Base-by-base conservation (phyloP, 2,888 invertebrate species). In the Alloplasta piceator region DNA sequence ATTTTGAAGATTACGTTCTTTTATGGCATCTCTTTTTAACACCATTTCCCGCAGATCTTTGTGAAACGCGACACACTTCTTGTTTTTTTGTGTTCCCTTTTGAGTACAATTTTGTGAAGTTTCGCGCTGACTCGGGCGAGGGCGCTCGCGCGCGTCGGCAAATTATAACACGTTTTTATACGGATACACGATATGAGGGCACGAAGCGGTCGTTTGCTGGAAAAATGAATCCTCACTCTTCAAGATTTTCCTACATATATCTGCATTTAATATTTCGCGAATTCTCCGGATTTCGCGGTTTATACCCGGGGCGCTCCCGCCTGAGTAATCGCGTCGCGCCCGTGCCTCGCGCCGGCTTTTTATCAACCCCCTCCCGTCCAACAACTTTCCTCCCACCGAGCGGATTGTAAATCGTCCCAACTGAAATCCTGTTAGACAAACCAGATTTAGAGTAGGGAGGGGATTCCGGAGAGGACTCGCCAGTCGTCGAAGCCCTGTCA, bases 381-480 rank as follows among this genome's bases (percentile, higher is more conserved):
- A 26, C 26, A 9, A 48, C n/a, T 6, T 39, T 46, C 60, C 10
- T 93, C 93, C 92, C 93, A 93, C 93, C 92, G 93, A 94, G 64
- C 73, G 64, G 60, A 10, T 74, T 78, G 56, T 71, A 6, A 66
- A 77, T 66, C 72, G 4, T 55, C 16, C 93, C 93, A 93, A 93
- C 94, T 79, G 86, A 71, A 95, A 96, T 95, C 95, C 94, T 94
- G 94, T 96, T 96, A 96, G 94, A 93, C 94, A 95, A 96, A 96
- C 95, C 94, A 95, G 95, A 96, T 96, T 95, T 94, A 93, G 75
- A 67, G 26, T 26, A 26, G 26, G 26, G 26, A 26, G 26, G 26
- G 26, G 26, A 26, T 26, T 26, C 26, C 26, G 1, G 26, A 26
- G 26, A 26, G 26, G 26, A 26, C 26, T 26, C 26, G 26, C 26